Base-by-base conservation (phyloP, 2,113 vertebrate genomes). In the Vulpes lagopus region DNA sequence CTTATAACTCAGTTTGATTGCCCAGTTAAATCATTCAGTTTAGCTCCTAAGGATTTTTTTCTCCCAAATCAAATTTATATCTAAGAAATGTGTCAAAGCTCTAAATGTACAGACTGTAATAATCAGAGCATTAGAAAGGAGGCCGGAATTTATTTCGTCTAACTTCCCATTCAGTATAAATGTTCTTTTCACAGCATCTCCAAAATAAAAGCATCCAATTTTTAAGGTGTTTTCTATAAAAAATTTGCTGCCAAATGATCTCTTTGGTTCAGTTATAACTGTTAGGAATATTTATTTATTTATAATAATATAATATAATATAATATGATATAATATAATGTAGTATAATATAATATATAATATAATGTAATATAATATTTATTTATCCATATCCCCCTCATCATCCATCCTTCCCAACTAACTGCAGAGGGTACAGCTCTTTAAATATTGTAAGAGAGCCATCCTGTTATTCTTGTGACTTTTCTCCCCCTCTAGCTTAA, bases 11-110 rank as follows among this genome's bases (percentile, higher is more conserved):
- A 59, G 35, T 38, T 90, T 94, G 53, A 43, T 85, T 89, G 30
- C 51, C 73, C 43, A 76, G 30, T 57, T 74, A 92, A 62, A 59
- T 89, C 25, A 94, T 53, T 65, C 69, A 51, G 27, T 82, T 78
- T 71, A 30, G 35, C 55, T 78, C 71, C 88, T 59, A 92, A 81
- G 59, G 30, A 53, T 91, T 79, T 81, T 55, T 69, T 60, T 43
- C 25, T 38, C 49, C 32, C 14, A 92, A 82, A 94, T 85, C 43
- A 86, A 92, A 94, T 71, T 84, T 86, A 38, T 81, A 27, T 82
- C 43, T 86, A 86, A 85, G 32, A 94, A 86, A 89, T 65, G 38
- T 89, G 92, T 6, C 65, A 80, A 92, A 62, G 6, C 14, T 65
- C 60, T 78, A 92, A 81, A 82, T 4, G 12, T 19, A 59, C 16